Conservation (phyloP, 2,888 invertebrate species). For the Neocrepidodera transversa region DNA sequence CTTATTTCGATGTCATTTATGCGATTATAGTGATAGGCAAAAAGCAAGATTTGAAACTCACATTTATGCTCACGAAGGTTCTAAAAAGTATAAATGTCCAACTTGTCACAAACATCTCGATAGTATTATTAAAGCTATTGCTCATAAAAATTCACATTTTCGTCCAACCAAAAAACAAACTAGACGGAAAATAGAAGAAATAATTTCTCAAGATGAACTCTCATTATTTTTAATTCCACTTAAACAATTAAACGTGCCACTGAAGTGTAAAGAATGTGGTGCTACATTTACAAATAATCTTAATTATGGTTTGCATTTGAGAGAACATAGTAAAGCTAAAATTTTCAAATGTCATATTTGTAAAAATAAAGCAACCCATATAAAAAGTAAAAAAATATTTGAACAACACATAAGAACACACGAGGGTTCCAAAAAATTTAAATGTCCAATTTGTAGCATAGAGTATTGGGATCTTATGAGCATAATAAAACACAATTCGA, state of each 20-base stretch:
- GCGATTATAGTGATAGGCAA: not conserved
- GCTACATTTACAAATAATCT: slow-evolving; percentile 52
- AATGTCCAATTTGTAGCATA: slow-evolving; percentile 38
- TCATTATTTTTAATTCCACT: not conserved
- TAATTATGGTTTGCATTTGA: slow-evolving; percentile 55
- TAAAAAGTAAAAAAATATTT: slow-evolving; percentile 44
- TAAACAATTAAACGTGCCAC: slow-evolving; percentile 44
- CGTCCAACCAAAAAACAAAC: not conserved
- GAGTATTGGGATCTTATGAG: not conserved
- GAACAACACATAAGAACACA: slow-evolving; percentile 51
- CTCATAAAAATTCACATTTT: not conserved
- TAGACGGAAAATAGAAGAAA: not conserved
- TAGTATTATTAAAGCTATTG: not conserved
- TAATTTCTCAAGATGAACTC: not conserved
- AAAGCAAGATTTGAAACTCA: not conserved
- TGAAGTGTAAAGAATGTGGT: slow-evolving; percentile 64
- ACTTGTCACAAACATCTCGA: slow-evolving; percentile 33
- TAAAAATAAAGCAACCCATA: slow-evolving; percentile 44
- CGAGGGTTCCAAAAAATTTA: slow-evolving; percentile 45
- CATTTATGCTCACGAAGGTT: not conserved
- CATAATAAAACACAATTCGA: not conserved
- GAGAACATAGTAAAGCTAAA: slow-evolving; percentile 47
- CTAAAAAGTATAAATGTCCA: slow-evolving; percentile 44
- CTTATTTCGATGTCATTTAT: not conserved
- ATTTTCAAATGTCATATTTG: slow-evolving; percentile 53